phyloP scores from a whole-genome alignment of 2,113 vertebrate genomes.

The Opisthocomus hoazin region DNA sequence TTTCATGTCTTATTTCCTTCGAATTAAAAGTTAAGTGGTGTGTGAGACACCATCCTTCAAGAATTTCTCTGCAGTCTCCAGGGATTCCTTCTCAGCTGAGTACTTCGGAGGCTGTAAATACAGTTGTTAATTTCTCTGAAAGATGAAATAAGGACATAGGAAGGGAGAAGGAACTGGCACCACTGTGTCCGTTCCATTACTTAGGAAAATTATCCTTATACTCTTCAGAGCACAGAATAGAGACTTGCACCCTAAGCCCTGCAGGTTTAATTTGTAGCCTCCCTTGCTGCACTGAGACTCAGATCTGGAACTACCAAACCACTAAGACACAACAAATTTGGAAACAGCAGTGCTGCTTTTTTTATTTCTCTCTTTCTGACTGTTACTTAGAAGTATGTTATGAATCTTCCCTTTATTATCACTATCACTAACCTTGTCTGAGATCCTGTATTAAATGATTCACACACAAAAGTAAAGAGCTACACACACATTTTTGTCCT shows the following conservation, averaged over 20 bases:
- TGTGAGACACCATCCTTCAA: neutral
- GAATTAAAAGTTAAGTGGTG: neutral
- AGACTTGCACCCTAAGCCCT: neutral
- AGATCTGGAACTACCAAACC: neutral
- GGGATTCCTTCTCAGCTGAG: neutral
- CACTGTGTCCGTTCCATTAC: neutral
- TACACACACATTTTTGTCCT: neutral
- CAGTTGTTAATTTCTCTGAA: neutral
- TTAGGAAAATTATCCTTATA: neutral
- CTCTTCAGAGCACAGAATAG: neutral
- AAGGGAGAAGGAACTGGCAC: neutral
- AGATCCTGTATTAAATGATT: neutral
- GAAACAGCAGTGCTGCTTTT: neutral
- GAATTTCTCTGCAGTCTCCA: neutral
- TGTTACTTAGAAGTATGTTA: neutral
- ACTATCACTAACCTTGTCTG: neutral
- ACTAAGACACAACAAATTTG: neutral
- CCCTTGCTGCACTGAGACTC: neutral
- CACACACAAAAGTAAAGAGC: neutral
- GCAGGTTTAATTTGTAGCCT: conserved; percentile 8
- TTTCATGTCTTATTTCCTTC: conserved; percentile 7
- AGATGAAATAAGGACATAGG: conserved; percentile 11
- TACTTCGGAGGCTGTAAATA: conserved; percentile 18
- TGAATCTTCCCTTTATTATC: neutral
- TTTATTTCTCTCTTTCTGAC: neutral